Conservation (phyloP, 2,888 invertebrate genomes). For the Luffia ferchaultella region DNA sequence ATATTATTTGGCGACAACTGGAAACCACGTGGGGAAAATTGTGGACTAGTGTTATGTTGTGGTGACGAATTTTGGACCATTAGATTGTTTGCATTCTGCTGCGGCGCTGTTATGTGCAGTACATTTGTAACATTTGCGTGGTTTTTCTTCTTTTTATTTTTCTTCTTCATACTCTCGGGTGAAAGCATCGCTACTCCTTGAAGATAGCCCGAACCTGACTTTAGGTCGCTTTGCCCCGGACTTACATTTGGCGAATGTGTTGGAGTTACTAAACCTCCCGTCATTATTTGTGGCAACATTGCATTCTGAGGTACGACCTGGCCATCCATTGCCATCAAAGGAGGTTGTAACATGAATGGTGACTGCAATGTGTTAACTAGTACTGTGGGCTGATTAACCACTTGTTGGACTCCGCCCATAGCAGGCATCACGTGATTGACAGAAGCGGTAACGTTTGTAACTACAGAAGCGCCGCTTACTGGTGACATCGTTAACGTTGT, state of each 20-base stretch:
- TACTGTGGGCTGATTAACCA: slow-evolving; percentile 79
- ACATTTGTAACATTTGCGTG: slow-evolving; percentile 76
- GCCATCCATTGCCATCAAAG: slow-evolving; percentile 79
- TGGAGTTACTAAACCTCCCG: slow-evolving; percentile 69
- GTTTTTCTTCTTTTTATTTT: slow-evolving; percentile 72
- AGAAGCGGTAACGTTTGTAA: slow-evolving; percentile 71
- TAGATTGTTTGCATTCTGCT: slow-evolving; percentile 70
- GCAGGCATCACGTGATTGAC: slow-evolving; percentile 72
- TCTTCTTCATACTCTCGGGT: slow-evolving; percentile 73
- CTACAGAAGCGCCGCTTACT: slow-evolving; percentile 67
- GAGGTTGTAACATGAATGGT: slow-evolving; percentile 81
- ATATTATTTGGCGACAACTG: slow-evolving; percentile 76
- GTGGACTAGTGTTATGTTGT: slow-evolving; percentile 52
- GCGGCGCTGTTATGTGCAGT: slow-evolving; percentile 72
- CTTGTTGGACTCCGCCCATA: slow-evolving; percentile 69
- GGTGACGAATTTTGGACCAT: slow-evolving; percentile 62
- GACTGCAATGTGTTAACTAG: slow-evolving; percentile 82
- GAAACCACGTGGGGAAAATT: slow-evolving; percentile 78
- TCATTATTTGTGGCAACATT: slow-evolving; percentile 74
- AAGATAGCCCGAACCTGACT: slow-evolving; percentile 44
- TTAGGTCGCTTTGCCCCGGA: slow-evolving; percentile 63
- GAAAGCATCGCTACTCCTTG: slow-evolving; percentile 66
- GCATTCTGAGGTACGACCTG: slow-evolving; percentile 74
- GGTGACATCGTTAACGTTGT: slow-evolving; percentile 65
- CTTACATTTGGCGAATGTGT: slow-evolving; percentile 50